A percentile compares a stretch with the other conserved stretches of the same genome.
Evolutionary conservation across 2,113 vertebrate genomes (phyloP).

Genomic region (Ictidomys tridecemlineatus): DNA sequence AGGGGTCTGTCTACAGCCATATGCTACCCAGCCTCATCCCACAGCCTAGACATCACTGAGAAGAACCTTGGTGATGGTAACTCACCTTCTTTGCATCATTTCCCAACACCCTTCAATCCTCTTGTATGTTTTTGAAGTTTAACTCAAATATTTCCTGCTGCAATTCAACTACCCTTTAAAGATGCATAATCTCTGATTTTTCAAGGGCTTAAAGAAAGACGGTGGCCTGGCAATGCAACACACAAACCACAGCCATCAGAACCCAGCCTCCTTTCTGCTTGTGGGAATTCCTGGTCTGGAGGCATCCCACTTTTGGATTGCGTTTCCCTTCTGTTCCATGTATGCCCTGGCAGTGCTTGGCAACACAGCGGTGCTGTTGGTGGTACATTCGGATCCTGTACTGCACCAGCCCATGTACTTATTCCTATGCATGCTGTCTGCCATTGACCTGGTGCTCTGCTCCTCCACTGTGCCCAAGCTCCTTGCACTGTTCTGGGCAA

Average conservation of each 20-base stretch:
- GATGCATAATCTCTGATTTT: neutral
- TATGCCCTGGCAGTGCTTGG: conserved; percentile 79
- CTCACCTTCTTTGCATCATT: neutral
- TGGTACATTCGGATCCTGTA: conserved; percentile 67
- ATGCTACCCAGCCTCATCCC: no score
- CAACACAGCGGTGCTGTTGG: conserved; percentile 75
- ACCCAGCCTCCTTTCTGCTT: conserved; percentile 71
- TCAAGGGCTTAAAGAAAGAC: neutral
- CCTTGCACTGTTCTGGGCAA: conserved; percentile 80
- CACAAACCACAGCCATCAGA: conserved; percentile 73
- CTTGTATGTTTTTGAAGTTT: neutral
- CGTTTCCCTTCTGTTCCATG: conserved; percentile 81
- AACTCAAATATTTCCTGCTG: conserved; percentile 31
- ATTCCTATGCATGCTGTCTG: conserved; percentile 79
- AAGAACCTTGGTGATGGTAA: neutral
- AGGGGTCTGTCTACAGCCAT: neutral
- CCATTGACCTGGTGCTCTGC: conserved; percentile 79
- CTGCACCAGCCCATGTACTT: conserved; percentile 82
- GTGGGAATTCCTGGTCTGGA: conserved; percentile 83
- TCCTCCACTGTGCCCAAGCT: conserved; percentile 80
- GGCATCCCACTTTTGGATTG: conserved; percentile 79
- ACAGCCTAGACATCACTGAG: neutral
- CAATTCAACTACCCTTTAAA: neutral
- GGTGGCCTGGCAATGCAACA: conserved; percentile 51
- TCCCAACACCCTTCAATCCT: neutral